Conservation (phyloP, 2,888 invertebrate species). For the Sepiola atlantica region DNA sequence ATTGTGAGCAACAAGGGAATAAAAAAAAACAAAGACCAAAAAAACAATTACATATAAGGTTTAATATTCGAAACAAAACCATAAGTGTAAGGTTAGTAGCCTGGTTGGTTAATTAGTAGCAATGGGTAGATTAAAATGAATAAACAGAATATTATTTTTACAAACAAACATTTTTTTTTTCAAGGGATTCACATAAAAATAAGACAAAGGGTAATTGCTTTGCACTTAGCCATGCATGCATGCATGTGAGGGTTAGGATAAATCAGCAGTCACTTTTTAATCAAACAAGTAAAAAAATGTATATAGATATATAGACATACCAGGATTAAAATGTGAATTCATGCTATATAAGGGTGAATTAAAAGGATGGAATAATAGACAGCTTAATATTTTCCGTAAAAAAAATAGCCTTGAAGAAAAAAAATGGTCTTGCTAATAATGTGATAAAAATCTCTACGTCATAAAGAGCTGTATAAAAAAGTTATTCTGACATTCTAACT, state of each 20-base stretch:
- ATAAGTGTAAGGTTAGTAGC: not conserved
- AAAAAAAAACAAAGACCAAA: not conserved
- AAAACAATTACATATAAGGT: not conserved
- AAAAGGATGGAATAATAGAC: not conserved
- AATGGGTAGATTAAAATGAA: not conserved
- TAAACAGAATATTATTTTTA: not conserved
- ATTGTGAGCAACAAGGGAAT: constrained; percentile 36
- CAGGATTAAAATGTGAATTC: not conserved
- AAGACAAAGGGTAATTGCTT: not conserved
- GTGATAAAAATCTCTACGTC: not conserved
- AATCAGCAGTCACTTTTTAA: not conserved
- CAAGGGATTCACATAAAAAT: not conserved
- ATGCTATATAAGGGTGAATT: not conserved
- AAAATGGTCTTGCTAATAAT: not conserved
- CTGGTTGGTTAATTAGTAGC: not conserved
- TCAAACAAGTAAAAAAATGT: not conserved
- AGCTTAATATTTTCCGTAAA: not conserved
- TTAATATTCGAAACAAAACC: not conserved
- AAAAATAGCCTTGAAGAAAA: not conserved
- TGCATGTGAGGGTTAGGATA: not conserved
- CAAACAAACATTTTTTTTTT: not conserved
- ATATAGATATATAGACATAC: not conserved
- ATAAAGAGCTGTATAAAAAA: not conserved
- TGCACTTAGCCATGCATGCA: constrained; percentile 32
- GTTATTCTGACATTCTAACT: not conserved